These are phyloP conservation scores for Octomys mimax DNA, from an alignment of 2,797 vertebrate species.

Conservation along the genomic window DNA sequence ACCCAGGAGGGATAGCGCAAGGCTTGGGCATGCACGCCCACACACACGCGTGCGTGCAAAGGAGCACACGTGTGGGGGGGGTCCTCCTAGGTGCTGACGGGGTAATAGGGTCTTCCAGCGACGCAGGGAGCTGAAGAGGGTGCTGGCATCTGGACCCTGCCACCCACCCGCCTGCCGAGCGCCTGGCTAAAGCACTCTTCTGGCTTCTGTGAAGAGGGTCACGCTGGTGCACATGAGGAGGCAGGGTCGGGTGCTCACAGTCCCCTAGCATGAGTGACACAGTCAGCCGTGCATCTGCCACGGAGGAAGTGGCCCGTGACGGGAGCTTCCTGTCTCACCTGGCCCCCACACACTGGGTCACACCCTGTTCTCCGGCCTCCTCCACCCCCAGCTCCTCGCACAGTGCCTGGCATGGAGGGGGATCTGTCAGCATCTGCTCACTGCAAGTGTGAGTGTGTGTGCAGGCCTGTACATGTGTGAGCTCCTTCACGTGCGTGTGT, in stretches of 20 bases:
- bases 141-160: neutral
- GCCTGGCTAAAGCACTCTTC: neutral
- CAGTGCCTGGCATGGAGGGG: neutral
- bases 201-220: neutral
- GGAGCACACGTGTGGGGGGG: no score
- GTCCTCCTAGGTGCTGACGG: neutral
- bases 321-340: neutral
- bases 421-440: neutral
- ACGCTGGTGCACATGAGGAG: rapidly evolving
- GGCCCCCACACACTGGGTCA: neutral
- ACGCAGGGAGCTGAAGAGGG: neutral
- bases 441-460: neutral
- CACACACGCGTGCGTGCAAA: neutral
- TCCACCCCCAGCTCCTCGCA: neutral
- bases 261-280: rapidly evolving
- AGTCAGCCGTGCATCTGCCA: neutral
- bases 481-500: neutral
- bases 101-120: neutral
- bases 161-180: neutral
- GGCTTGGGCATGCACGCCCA: neutral
- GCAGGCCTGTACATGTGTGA: rapidly evolving
- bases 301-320: rapidly evolving
- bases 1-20: no score
- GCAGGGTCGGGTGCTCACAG: rapidly evolving
- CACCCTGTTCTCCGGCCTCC: neutral